These are phyloP conservation scores for Serilophus lunatus DNA, from an alignment of 2,113 vertebrate genomes.

Conservation along the genomic window DNA sequence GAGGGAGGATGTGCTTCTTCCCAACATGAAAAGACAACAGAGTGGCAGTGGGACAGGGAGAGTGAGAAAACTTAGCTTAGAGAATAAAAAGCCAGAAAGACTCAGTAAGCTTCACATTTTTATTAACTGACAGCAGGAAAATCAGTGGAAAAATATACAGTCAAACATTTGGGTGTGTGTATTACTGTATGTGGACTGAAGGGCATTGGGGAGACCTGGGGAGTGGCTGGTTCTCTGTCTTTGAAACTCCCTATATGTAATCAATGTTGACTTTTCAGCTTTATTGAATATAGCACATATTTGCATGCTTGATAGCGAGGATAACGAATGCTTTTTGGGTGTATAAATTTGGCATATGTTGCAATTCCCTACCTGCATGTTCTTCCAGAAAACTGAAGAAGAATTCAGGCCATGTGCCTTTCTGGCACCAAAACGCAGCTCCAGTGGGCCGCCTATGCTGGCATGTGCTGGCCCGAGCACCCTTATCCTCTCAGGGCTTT, in stretches of 20 bases:
- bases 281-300: background rate
- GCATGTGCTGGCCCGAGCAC: background rate
- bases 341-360: background rate
- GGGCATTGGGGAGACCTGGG: background rate
- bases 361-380: background rate
- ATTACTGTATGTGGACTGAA: background rate
- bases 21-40: background rate
- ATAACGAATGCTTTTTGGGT: background rate
- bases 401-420: background rate
- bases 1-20: background rate
- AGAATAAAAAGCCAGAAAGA: background rate
- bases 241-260: background rate
- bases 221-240: background rate
- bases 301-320: background rate
- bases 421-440: rapidly evolving
- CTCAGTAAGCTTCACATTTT: background rate
- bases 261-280: background rate
- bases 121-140: background rate
- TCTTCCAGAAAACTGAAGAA: background rate
- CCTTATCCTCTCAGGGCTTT: background rate
- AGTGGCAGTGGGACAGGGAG: background rate
- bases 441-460: background rate
- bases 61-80: background rate
- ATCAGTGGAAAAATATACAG: background rate
- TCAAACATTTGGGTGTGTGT: background rate